Percentiles rank a stretch among this genome's conserved stretches.
Conservation (phyloP, 2,888 invertebrate species). For the Gastrophysa polygoni region DNA sequence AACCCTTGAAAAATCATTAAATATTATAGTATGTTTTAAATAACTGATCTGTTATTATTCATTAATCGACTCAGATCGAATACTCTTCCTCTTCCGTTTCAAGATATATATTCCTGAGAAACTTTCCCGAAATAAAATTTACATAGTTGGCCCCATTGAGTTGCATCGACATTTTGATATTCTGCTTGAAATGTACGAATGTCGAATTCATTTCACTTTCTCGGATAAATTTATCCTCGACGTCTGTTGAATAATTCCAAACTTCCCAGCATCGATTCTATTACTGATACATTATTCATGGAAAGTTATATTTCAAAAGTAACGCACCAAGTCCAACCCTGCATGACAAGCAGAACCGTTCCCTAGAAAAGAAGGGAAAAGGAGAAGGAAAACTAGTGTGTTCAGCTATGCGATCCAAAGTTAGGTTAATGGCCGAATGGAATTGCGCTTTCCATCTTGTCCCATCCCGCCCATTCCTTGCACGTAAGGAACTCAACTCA, state of each 20-base stretch:
- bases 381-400: constrained; percentile 53
- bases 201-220: neutral
- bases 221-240: neutral
- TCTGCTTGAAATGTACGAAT: neutral
- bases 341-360: constrained; percentile 23
- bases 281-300: constrained; percentile 25
- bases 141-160: too few relatives aligned
- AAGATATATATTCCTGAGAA: too few relatives aligned
- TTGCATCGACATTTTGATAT: too few relatives aligned
- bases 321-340: constrained; percentile 23
- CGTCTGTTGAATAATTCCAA: constrained; percentile 14
- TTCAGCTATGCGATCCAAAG: constrained; percentile 65
- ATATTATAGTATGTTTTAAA: too few relatives aligned
- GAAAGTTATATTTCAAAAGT: constrained; percentile 22
- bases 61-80: too few relatives aligned
- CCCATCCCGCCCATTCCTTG: constrained; percentile 58
- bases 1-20: too few relatives aligned
- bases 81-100: too few relatives aligned
- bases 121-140: too few relatives aligned
- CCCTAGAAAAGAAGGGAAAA: constrained; percentile 32
- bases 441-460: constrained; percentile 74
- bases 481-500: constrained; percentile 60
- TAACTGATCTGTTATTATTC: too few relatives aligned
- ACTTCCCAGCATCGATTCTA: constrained; percentile 18
- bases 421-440: constrained; percentile 74